Evolutionary conservation across 2,113 vertebrate genomes (phyloP).

Genomic region (Ciconia stormi): DNA sequence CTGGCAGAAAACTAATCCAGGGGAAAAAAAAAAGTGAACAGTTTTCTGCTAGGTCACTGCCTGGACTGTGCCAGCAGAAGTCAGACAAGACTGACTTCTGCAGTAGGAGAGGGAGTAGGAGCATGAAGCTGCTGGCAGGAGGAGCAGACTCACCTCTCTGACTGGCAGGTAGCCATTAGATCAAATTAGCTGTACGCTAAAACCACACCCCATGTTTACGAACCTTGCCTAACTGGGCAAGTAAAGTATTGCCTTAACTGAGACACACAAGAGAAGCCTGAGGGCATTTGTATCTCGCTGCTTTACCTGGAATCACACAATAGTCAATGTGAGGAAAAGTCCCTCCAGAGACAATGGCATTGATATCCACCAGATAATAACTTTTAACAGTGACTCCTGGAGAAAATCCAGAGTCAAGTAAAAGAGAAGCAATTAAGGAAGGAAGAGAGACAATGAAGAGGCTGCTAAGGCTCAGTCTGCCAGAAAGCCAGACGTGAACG

Average conservation of each 20-base stretch:
- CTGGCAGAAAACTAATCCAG: neutral
- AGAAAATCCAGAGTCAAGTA: neutral
- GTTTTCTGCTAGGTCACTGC: slow-evolving; percentile 22
- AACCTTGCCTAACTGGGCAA: neutral
- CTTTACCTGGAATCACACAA: neutral
- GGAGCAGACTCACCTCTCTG: neutral
- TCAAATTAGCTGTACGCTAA: neutral
- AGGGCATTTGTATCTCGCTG: neutral
- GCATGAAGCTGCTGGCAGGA: neutral
- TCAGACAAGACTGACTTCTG: neutral
- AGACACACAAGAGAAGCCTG: neutral
- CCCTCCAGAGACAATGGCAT: neutral
- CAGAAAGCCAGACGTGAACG: neutral
- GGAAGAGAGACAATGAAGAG: neutral
- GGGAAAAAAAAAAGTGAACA: neutral
- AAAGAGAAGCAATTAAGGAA: neutral
- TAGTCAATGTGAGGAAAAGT: neutral
- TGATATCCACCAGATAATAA: neutral
- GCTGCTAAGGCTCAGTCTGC: neutral
- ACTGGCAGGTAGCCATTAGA: neutral
- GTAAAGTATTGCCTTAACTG: neutral
- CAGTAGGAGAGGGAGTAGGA: neutral
- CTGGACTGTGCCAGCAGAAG: neutral
- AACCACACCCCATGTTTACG: neutral
- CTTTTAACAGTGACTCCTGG: neutral